These are phyloP conservation scores for Megatriorchis doriae DNA, from an alignment of 2,113 vertebrate genomes.

Conservation along the genomic window DNA sequence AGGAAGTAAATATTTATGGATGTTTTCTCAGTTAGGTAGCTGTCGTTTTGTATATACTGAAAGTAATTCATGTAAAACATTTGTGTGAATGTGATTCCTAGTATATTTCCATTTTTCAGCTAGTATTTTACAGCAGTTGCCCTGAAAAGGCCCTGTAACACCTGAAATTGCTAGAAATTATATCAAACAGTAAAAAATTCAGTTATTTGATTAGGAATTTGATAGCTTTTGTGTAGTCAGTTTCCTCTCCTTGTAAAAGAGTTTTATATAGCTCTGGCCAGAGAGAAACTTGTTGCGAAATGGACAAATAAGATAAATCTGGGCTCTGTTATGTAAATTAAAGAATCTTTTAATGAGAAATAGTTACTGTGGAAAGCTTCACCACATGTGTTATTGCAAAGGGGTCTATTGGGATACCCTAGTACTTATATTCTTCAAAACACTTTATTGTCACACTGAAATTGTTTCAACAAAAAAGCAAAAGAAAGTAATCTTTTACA, in stretches of 20 bases:
- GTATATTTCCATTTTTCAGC: not conserved
- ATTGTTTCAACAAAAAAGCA: not conserved
- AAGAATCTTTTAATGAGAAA: not conserved
- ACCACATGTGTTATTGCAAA: not conserved
- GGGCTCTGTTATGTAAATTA: not conserved
- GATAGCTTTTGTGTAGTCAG: not conserved
- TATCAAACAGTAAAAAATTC: not conserved
- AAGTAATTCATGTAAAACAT: not conserved
- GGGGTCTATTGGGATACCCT: not conserved
- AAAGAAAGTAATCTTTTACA: not conserved
- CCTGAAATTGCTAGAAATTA: not conserved
- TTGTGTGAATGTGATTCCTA: accelerated
- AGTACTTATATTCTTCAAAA: not conserved
- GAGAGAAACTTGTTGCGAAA: not conserved
- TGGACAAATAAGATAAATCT: not conserved
- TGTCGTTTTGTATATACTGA: not conserved
- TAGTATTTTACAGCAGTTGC: not conserved
- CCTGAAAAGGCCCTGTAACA: not conserved
- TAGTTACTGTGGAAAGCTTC: not conserved
- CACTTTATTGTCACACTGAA: not conserved
- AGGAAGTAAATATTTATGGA: conserved; percentile 30
- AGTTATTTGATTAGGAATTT: not conserved
- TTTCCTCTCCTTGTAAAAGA: not conserved
- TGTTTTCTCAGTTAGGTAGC: conserved; percentile 1
- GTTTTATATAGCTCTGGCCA: not conserved